Evolutionary conservation across 2,113 vertebrate species (phyloP).

Genomic region (Lonchura striata): DNA sequence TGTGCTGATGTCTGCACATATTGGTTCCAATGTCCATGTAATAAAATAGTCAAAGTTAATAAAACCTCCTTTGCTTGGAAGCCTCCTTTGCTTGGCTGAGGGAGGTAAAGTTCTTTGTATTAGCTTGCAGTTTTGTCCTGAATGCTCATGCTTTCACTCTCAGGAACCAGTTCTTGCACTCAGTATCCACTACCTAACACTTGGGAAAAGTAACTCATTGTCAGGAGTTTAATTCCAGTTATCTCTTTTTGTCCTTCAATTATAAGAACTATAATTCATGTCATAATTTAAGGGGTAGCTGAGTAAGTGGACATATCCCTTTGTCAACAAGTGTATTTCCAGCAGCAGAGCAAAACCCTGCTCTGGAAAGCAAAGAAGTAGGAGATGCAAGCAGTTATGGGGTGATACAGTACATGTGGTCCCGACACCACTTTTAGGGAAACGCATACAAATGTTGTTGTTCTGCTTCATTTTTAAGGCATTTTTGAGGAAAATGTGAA

Average conservation of each 20-base stretch:
- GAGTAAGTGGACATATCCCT: neutral
- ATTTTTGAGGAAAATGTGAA: accelerated
- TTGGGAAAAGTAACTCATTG: neutral
- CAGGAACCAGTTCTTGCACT: neutral
- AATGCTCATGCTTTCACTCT: neutral
- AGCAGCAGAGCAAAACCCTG: neutral
- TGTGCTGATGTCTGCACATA: neutral
- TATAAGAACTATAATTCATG: neutral
- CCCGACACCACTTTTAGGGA: neutral
- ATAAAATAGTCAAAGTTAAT: neutral
- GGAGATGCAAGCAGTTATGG: neutral
- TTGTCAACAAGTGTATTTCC: neutral
- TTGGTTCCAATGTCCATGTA: neutral
- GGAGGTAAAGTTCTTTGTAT: neutral
- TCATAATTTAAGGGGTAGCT: neutral
- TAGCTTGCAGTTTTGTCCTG: neutral
- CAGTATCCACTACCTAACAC: neutral
- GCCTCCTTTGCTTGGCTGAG: neutral
- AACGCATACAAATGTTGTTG: neutral
- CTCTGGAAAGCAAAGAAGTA: neutral
- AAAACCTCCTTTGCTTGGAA: neutral
- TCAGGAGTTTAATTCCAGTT: neutral
- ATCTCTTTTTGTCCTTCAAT: neutral
- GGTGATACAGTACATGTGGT: neutral
- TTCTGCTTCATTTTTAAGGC: neutral